phyloP scores from a whole-genome alignment of 2,888 invertebrate genomes.

The Coecobrya sp. region DNA sequence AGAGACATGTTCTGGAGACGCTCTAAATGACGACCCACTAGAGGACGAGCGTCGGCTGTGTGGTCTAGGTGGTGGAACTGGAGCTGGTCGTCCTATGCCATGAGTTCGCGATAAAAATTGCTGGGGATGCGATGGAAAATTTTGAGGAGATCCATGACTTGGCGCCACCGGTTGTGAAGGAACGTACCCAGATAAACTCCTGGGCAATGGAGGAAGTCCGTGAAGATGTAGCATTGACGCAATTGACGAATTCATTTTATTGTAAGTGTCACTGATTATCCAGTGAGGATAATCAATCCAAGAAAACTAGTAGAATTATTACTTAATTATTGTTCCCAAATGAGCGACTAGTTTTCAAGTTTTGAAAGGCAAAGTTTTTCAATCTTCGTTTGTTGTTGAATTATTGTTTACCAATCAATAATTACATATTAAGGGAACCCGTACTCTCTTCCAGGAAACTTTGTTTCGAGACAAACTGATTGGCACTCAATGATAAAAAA shows the following conservation, averaged over 20 bases:
- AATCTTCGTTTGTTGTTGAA: not conserved
- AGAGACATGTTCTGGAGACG: conserved; percentile 84
- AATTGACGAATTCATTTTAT: conserved; percentile 76
- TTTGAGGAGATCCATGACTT: conserved; percentile 76
- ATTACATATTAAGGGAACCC: not conserved
- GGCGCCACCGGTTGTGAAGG: conserved; percentile 60
- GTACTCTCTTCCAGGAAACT: not conserved
- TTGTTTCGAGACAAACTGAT: not conserved
- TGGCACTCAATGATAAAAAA: not conserved
- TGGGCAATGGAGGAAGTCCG: conserved; percentile 86
- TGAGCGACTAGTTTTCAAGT: not conserved
- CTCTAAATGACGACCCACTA: conserved; percentile 84
- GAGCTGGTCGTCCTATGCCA: conserved; percentile 81
- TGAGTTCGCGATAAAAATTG: conserved; percentile 60
- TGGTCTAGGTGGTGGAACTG: conserved; percentile 86
- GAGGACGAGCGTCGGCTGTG: conserved; percentile 85
- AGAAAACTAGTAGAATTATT: not conserved
- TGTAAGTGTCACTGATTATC: not conserved
- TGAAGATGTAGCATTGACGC: conserved; percentile 83
- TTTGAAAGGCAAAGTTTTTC: conserved; percentile 1
- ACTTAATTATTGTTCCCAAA: conserved; percentile 31
- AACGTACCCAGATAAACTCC: conserved; percentile 82
- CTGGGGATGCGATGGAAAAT: conserved; percentile 76
- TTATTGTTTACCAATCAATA: not conserved
- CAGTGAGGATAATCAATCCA: not conserved